phyloP scores from a whole-genome alignment of 1,140 invertebrate genomes.

The Trinorchestia longiramus region DNA sequence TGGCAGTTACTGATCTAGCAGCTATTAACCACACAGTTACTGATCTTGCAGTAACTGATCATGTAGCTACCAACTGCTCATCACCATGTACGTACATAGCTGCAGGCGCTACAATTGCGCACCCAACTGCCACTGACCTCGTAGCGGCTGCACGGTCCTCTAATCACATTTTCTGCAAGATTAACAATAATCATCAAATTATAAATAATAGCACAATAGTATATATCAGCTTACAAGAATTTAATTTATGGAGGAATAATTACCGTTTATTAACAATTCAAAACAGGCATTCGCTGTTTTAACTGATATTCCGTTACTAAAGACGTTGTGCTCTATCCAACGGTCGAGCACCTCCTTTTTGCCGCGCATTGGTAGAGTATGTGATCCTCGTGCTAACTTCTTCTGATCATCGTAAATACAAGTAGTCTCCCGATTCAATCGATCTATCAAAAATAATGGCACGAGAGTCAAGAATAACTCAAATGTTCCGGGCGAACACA shows the following conservation, averaged over 20 bases:
- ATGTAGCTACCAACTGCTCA: neutral
- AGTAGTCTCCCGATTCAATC: neutral
- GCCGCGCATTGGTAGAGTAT: no score
- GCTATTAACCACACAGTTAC: neutral
- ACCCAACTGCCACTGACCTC: no score
- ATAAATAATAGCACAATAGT: no score
- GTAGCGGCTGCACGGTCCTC: neutral
- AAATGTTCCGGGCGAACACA: neutral
- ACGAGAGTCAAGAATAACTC: neutral
- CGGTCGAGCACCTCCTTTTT: neutral
- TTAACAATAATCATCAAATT: no score
- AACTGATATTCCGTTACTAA: no score
- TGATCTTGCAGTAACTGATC: neutral
- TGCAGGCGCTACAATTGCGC: no score
- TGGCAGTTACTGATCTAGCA: neutral
- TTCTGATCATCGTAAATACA: neutral
- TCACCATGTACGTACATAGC: no score
- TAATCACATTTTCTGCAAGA: no score
- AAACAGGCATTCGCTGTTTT: no score
- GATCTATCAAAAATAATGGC: neutral
- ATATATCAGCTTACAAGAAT: no score
- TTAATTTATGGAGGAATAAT: no score
- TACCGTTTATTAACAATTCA: no score
- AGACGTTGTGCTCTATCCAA: neutral
- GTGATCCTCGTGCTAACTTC: neutral